phyloP scores from a whole-genome alignment of 2,797 vertebrate genomes.

The Malacoraja senta region DNA sequence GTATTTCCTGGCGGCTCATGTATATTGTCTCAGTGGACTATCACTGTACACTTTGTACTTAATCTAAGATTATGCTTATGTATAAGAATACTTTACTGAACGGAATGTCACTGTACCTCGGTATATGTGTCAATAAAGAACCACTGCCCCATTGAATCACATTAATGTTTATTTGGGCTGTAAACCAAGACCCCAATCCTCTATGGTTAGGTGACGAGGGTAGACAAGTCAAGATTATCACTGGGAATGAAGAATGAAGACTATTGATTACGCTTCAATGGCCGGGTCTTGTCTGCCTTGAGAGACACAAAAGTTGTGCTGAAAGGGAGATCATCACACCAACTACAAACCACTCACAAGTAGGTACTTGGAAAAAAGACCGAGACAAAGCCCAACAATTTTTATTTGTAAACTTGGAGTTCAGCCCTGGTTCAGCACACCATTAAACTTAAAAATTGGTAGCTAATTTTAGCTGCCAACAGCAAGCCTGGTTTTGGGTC shows the following conservation, averaged over 20 bases:
- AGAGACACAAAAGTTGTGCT: neutral
- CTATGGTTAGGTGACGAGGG: neutral
- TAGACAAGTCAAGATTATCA: neutral
- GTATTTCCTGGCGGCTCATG: neutral
- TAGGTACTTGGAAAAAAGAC: neutral
- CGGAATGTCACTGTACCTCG: too few relatives aligned
- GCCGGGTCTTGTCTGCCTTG: neutral
- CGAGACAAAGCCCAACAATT: neutral
- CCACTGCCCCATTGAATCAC: neutral
- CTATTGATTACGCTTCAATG: neutral
- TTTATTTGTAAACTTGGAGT: constrained; percentile 26
- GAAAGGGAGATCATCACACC: neutral
- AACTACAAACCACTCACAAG: neutral
- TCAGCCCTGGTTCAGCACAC: neutral
- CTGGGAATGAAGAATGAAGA: neutral
- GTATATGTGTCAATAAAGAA: too few relatives aligned
- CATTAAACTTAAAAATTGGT: neutral
- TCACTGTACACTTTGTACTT: too few relatives aligned
- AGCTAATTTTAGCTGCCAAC: neutral
- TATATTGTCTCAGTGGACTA: too few relatives aligned
- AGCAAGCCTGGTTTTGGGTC: neutral
- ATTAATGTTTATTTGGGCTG: neutral
- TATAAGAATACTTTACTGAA: too few relatives aligned
- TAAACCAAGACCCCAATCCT: neutral
- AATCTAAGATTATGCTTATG: too few relatives aligned